Base-by-base conservation (phyloP, 2,888 invertebrate genomes). In the Ceriagrion tenellum region DNA sequence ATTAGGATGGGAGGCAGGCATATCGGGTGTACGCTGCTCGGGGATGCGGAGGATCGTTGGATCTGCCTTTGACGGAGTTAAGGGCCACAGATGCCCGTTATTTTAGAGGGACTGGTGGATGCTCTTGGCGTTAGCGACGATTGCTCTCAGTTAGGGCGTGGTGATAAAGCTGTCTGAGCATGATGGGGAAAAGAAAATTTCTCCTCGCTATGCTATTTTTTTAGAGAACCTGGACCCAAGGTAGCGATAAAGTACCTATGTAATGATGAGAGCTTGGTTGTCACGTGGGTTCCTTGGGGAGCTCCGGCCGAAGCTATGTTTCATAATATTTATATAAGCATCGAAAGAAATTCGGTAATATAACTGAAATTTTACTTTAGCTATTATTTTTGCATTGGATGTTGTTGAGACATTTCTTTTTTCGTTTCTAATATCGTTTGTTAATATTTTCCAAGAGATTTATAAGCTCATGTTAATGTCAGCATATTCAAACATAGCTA, bases 41-140 rank as follows among this genome's bases (percentile, higher is more conserved):
- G 81, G 81, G 35, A 81, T 81, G 81, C 35, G 81, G 81, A 35
- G 13, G 35, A 81, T 35, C 30, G 13, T 81, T 69, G 69, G n/a
- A 69, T 69, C 69, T 69, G n/a, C 69, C 69, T 69, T 69, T 81
- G 81, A 81, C 81, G 30, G 81, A 81, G 35, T 81, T 35, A 81
- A 81, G 69, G 69, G 69, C 69, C 69, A 69, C 69, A 81, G 35
- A 35, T 81, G 81, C 81, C 81, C 26, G 81, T 81, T 81, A 81
- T 81, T 81, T 81, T 81, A 13, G 13, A 35, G 30, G 81, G 81
- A 81, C 81, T 18, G 30, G 35, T 4, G 35, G 35, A 26, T 26
- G 69, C 20, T 35, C 16, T 10, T 81, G 35, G 81, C 35, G 81
- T 81, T 81, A 26, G 81, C 26, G 81, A 81, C 81, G 81, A 16